These are phyloP conservation scores for Pterocles gutturalis DNA, from an alignment of 2,113 vertebrate genomes.

Conservation along the genomic window DNA sequence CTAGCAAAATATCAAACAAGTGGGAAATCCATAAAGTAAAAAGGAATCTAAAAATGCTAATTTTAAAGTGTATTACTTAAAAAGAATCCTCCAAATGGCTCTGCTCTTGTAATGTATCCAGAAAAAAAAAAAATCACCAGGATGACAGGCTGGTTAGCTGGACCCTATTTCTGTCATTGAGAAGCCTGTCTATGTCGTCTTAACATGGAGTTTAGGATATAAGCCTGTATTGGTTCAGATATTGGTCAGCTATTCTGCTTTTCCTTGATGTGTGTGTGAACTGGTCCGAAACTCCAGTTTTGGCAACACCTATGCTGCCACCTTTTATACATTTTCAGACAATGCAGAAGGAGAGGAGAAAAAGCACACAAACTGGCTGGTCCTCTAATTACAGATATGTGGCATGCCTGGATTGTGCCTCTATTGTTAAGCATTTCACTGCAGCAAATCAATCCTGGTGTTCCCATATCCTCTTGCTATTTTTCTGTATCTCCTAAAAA, in stretches of 20 bases:
- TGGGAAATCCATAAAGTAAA: not conserved
- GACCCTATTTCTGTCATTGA: not conserved
- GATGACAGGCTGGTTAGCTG: not conserved
- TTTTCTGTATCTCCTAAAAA: not conserved
- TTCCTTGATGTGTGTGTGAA: not conserved
- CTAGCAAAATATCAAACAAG: not conserved
- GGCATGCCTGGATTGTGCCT: not conserved
- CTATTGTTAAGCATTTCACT: not conserved
- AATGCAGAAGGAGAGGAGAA: not conserved
- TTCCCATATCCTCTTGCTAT: not conserved
- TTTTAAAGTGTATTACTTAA: not conserved
- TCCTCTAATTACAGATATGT: not conserved
- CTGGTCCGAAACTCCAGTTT: not conserved
- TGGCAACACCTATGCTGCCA: not conserved
- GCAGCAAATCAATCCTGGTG: not conserved
- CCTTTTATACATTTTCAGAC: not conserved
- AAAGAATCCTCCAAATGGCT: not conserved
- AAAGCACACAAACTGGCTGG: not conserved
- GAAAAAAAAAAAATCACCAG: not conserved
- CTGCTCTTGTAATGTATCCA: not conserved
- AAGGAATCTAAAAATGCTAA: not conserved
- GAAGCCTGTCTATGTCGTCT: not conserved
- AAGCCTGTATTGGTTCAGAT: not conserved
- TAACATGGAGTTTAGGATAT: not conserved
- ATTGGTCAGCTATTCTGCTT: not conserved